Evolutionary conservation across 37 sponge, comb jelly and placozoan species (phyloP), one percentile per base, ranked within the genome.

Genomic region (Spongia lamella): DNA sequence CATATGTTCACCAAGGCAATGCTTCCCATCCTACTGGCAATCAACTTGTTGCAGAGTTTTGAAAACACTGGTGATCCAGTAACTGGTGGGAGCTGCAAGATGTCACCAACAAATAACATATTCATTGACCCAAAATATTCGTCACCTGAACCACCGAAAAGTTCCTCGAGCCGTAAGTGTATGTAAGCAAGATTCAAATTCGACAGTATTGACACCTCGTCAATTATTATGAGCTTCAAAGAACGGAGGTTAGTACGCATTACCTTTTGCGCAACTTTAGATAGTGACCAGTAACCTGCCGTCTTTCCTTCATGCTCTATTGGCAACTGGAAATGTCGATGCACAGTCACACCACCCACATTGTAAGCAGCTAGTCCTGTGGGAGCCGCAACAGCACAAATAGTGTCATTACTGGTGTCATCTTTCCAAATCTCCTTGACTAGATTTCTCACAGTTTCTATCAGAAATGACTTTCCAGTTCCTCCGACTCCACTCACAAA

Each of bases 391-490:
- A 84, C 53, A 27, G 80, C 80, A 74, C 75, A 60, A 17, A 39
- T 63, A 35, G 60, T 22, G 22, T 17, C 30, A 57, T 27, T 72
- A 20, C 30, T 31, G 52, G 43, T 56, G 72, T 70, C 40, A 70
- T 53, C 29, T 72, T 60, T 2, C 34, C 57, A 22, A 54, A 21
- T 31, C 19, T 21, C 22, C 71, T 70, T 17, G 49, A 49, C 29
- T 20, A 30, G 4, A 34, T 11, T 58, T 32, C 50, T 69, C 14
- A 81, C 40, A 25, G 80, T 40, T 16, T 64, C 43, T 30, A 86
- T 86, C 1, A 86, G 76, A 38, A 80, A 86, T 4, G 79, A 65
- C 50, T 86, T 86, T 20, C 86, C 86, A 14, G 80, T 66, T 11
- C 86, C 79, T 25, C 79, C 85, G 15, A 71, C 61, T 11, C 85